A percentile compares a stretch with the other conserved stretches of the same genome.
These are phyloP conservation scores for Zaprionus capensis DNA, from an alignment of 1,140 invertebrate genomes.

Conservation along the genomic window DNA sequence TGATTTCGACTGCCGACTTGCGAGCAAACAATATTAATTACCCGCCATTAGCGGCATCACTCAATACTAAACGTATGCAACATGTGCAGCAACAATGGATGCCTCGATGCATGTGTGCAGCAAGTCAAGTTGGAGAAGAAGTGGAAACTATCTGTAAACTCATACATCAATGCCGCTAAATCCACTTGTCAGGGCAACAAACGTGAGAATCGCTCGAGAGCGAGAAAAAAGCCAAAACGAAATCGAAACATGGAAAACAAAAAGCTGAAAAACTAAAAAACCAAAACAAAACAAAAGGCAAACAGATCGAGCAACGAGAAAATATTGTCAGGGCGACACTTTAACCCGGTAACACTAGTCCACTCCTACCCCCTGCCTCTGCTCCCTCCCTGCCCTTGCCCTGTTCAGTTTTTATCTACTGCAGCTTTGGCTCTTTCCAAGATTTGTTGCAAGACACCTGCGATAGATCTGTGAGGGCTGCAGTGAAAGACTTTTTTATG, in stretches of 20 bases:
- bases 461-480: conserved; percentile 55
- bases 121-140: conserved; percentile 33
- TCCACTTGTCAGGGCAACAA: conserved; percentile 79
- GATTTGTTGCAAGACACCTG: conserved; percentile 75
- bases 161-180: conserved; percentile 82
- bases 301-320: conserved; percentile 68
- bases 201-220: conserved; percentile 73
- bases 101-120: background rate
- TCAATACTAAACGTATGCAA: conserved; percentile 72
- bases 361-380: background rate
- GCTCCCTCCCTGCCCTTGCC: background rate
- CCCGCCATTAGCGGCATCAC: conserved; percentile 75
- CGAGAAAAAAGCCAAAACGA: conserved; percentile 31
- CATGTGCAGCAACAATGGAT: conserved; percentile 27
- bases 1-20: conserved; percentile 25
- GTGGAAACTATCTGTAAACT: conserved; percentile 74
- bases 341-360: conserved; percentile 51
- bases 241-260: conserved; percentile 47
- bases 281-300: conserved; percentile 59
- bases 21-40: conserved; percentile 69
- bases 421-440: conserved; percentile 47
- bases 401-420: conserved; percentile 19
- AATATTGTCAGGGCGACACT: conserved; percentile 78
- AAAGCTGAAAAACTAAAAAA: conserved; percentile 15
- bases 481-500: conserved; percentile 79